phyloP scores from a whole-genome alignment of 2,888 invertebrate genomes.

The Megamerina dolium region DNA sequence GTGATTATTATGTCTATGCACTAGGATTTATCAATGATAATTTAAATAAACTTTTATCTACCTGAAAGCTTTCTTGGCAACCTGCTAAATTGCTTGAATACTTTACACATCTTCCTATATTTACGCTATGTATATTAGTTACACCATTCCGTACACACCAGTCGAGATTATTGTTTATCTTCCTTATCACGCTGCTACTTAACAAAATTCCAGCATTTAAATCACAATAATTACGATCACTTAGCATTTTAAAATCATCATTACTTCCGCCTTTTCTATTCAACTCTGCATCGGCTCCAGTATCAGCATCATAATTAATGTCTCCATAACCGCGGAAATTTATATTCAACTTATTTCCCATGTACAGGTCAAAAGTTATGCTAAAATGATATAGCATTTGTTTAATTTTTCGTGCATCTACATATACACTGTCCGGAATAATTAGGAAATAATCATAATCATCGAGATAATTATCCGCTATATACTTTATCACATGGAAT shows the following conservation, averaged over 20 bases:
- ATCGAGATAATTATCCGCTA: conserved; percentile 81
- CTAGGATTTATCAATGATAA: no score
- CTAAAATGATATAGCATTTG: conserved; percentile 71
- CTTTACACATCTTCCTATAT: conserved; percentile 75
- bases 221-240: conserved; percentile 48
- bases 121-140: conserved; percentile 75
- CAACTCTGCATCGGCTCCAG: conserved; percentile 10
- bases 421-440: conserved; percentile 75
- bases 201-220: conserved; percentile 79
- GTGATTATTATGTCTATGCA: no score
- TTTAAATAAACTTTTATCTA: no score
- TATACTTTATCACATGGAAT: conserved; percentile 83
- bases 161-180: conserved; percentile 71
- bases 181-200: conserved; percentile 78
- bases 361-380: conserved; percentile 77
- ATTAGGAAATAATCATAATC: conserved; percentile 92
- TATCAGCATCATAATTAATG: not conserved
- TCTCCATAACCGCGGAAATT: conserved; percentile 49
- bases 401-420: conserved; percentile 71
- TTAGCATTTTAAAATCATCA: conserved; percentile 32
- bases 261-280: conserved; percentile 37
- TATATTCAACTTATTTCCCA: conserved; percentile 56
- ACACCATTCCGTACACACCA: conserved; percentile 86
- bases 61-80: conserved; percentile 50
- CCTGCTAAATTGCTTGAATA: conserved; percentile 47